Evolutionary conservation across 2,888 invertebrate genomes (phyloP).

Genomic region (Lasioglossum morio): DNA sequence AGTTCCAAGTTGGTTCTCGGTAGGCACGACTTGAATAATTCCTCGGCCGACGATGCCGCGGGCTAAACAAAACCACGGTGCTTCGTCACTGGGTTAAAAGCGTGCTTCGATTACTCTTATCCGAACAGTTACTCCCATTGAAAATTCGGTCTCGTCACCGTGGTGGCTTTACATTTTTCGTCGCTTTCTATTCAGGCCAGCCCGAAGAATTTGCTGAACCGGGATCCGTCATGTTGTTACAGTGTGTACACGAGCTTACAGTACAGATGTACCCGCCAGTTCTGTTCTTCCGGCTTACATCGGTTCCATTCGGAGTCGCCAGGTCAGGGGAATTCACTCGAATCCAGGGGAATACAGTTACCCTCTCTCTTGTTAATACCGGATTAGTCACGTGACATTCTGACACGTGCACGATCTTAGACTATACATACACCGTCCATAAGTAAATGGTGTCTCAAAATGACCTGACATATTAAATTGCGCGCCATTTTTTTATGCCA

Average conservation of each 20-base stretch:
- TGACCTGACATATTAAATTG: too few relatives aligned
- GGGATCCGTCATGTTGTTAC: background rate
- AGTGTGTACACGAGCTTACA: background rate
- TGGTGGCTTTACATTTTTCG: background rate
- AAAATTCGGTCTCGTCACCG: background rate
- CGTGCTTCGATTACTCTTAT: slow-evolving; percentile 53
- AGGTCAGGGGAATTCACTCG: too few relatives aligned
- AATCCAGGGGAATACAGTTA: too few relatives aligned
- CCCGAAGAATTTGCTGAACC: background rate
- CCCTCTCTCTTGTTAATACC: too few relatives aligned
- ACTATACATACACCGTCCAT: too few relatives aligned
- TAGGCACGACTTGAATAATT: slow-evolving; percentile 81
- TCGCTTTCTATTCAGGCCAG: background rate
- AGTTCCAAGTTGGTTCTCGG: slow-evolving; percentile 81
- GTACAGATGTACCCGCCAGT: background rate
- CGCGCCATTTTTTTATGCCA: too few relatives aligned
- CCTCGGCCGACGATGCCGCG: slow-evolving; percentile 55
- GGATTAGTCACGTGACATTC: too few relatives aligned
- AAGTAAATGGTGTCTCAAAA: too few relatives aligned
- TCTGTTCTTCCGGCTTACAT: background rate
- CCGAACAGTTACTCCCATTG: slow-evolving; percentile 12
- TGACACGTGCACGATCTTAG: too few relatives aligned
- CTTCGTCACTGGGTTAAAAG: slow-evolving; percentile 28
- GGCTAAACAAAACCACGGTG: slow-evolving; percentile 55
- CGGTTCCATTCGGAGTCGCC: background rate